Base-by-base conservation (phyloP, 2,888 invertebrate genomes). In the Morpho achilles region DNA sequence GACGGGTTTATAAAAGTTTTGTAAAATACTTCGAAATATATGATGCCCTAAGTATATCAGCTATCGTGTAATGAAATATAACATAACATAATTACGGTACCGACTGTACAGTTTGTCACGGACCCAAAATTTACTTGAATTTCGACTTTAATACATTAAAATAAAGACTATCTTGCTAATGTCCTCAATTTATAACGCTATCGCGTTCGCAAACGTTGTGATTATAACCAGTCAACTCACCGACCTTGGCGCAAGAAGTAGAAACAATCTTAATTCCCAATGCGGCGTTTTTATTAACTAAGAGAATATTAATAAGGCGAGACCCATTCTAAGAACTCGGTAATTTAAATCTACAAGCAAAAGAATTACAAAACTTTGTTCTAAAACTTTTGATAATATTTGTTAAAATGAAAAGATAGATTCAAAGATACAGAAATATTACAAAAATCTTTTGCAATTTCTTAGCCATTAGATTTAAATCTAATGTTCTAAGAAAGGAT, bases 211-310 rank as follows among this genome's bases (percentile, higher is more conserved):
- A 42, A 40, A 39, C 49, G 61, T 50, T 61, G 59, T 78, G 80
- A 82, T 85, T 79, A 85, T 79, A 57, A 51, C 67, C 47, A 59
- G 68, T 67, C 81, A 80, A 87, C 86, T 84, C 79, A 77, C 84
- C 78, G 86, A 82, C 88, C 88, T 89, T 89, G 88, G 74, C 71
- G 80, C 82, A 87, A 87, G 86, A 86, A 84, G 77, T 80, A 82
- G 84, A 81, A 82, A 83, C 78, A 72, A 83, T 82, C 80, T 80
- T 77, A 82, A 81, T 80, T 77, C 83, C 75, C 72, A 76, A 77
- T 73, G 79, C 74, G 76, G 77, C 74, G 73, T 77, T 75, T 80
- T 79, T 80, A 76, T 79, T 75, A 70, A 72, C 75, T 62, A 70
- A 76, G 79, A 77, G 79, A 77, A 84, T 82, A 82, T 76, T 81